Evolutionary conservation across 2,888 invertebrate species (phyloP).

Genomic region (Ormyrus labotus): DNA sequence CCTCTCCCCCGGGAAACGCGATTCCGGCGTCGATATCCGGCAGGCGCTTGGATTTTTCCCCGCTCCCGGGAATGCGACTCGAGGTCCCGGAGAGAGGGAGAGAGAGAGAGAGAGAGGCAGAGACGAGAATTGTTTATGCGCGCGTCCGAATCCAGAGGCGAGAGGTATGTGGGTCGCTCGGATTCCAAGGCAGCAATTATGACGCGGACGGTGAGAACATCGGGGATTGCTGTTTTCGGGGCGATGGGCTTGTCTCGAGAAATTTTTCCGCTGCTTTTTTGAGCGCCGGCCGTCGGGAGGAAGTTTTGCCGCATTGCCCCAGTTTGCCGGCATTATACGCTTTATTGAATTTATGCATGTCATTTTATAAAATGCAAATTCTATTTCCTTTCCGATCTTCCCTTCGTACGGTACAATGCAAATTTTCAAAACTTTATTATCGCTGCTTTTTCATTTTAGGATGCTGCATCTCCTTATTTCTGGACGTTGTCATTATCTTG

Average conservation of each 20-base stretch:
- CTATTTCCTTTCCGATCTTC: conserved; percentile 12
- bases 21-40: not conserved
- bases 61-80: not conserved
- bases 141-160: not conserved
- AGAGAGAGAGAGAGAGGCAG: not conserved
- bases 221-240: not conserved
- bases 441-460: too few species aligned
- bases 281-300: not conserved
- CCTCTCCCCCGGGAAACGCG: not conserved
- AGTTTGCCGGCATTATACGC: conserved; percentile 27
- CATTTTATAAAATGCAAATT: conserved; percentile 44
- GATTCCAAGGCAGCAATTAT: conserved; percentile 7
- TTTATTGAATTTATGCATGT: conserved; percentile 50
- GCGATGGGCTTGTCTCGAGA: not conserved
- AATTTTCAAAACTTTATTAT: not conserved
- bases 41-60: not conserved
- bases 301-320: conserved; percentile 36
- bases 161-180: conserved; percentile 15
- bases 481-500: too few species aligned
- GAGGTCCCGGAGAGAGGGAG: not conserved
- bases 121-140: conserved; percentile 11
- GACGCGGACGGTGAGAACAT: not conserved
- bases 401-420: not conserved
- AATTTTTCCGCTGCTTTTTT: conserved; percentile 13
- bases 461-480: too few species aligned